These are phyloP conservation scores for Drosophila mettleri DNA, from an alignment of 2,888 invertebrate species.

Conservation along the genomic window DNA sequence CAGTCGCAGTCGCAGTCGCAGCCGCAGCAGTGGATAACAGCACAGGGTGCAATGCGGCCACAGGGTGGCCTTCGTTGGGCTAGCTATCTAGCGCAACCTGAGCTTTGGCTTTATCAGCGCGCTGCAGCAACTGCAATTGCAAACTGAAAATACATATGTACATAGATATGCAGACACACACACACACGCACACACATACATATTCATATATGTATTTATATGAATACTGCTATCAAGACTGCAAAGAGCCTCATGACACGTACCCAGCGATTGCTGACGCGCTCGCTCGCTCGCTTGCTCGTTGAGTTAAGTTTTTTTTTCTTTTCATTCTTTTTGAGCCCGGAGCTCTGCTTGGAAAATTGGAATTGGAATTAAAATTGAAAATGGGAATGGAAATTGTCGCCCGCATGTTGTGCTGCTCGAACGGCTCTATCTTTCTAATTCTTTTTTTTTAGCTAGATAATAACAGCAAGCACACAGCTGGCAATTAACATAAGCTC, in stretches of 20 bases:
- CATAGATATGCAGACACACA: conserved; percentile 9
- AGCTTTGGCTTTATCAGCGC: conserved; percentile 51
- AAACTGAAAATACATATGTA: conserved; percentile 38
- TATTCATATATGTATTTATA: too few species aligned
- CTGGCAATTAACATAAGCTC: conserved; percentile 82
- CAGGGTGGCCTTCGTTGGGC: conserved; percentile 48
- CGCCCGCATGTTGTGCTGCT: conserved; percentile 67
- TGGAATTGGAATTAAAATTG: conserved; percentile 19
- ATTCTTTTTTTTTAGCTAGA: conserved; percentile 34
- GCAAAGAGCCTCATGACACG: conserved; percentile 59
- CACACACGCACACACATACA: not conserved
- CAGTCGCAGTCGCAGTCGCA: conserved; percentile 4
- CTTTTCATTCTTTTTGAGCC: conserved; percentile 17
- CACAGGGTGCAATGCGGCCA: conserved; percentile 7
- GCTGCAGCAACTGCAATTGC: conserved; percentile 45
- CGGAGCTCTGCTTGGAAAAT: conserved; percentile 44
- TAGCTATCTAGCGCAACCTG: conserved; percentile 63
- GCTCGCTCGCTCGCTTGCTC: conserved; percentile 10
- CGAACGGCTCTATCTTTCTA: not conserved
- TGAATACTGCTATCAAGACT: conserved; percentile 30
- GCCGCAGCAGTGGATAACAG: not conserved
- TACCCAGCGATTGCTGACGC: conserved; percentile 52
- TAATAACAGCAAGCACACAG: conserved; percentile 49
- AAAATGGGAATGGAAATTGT: conserved; percentile 45
- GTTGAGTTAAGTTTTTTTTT: conserved; percentile 11